phyloP scores from a whole-genome alignment of 2,888 invertebrate genomes.

The Drosophila mettleri region DNA sequence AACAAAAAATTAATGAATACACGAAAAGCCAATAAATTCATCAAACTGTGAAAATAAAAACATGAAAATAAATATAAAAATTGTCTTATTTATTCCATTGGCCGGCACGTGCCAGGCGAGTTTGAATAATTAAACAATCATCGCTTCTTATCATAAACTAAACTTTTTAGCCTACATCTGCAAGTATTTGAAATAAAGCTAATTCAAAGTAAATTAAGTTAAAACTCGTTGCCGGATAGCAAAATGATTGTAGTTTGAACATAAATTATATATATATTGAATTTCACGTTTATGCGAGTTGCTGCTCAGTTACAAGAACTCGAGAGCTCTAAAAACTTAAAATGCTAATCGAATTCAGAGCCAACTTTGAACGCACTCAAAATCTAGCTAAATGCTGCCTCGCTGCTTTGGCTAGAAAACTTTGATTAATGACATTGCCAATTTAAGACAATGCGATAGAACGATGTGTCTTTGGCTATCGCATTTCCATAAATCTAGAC shows the following conservation, averaged over 20 bases:
- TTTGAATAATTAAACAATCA: neutral
- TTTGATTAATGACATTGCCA: slow-evolving; percentile 68
- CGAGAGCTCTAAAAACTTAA: slow-evolving; percentile 4
- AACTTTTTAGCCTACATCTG: slow-evolving; percentile 21
- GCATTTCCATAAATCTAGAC: slow-evolving; percentile 67
- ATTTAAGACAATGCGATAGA: slow-evolving; percentile 48
- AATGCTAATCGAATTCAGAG: slow-evolving; percentile 57
- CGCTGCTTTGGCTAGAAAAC: neutral
- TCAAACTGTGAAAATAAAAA: slow-evolving; percentile 3
- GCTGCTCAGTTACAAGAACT: slow-evolving; percentile 17
- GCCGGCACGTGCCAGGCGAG: slow-evolving; percentile 4
- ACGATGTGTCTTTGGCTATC: slow-evolving; percentile 52
- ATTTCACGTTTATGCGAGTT: slow-evolving; percentile 6
- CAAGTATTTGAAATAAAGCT: neutral
- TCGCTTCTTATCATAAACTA: neutral
- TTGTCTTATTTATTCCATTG: slow-evolving; percentile 1
- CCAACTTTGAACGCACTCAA: slow-evolving; percentile 24
- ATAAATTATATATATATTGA: neutral
- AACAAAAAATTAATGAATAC: neutral
- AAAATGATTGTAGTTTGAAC: neutral
- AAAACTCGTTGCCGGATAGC: neutral
- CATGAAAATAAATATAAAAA: slow-evolving; percentile 3
- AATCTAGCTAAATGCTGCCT: slow-evolving; percentile 12
- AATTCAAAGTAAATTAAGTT: slow-evolving; percentile 1
- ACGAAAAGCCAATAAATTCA: slow-evolving; percentile 14